These are phyloP conservation scores for Puffinus mauretanicus DNA, from an alignment of 2,113 vertebrate species.

Conservation along the genomic window DNA sequence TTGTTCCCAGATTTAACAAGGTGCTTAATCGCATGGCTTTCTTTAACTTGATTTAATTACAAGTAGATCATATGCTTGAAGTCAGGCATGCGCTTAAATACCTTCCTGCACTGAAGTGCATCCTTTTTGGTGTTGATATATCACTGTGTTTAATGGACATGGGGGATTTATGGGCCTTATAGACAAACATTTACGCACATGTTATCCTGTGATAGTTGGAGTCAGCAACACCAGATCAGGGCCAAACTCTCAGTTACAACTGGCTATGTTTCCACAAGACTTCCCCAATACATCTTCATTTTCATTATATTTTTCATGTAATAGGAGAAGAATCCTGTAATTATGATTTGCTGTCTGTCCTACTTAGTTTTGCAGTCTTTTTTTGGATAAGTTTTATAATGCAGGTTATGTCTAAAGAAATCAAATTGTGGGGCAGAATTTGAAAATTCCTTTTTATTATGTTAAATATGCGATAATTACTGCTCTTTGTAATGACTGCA, in stretches of 20 bases:
- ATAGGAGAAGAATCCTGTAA: neutral
- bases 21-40: neutral
- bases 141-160: neutral
- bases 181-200: neutral
- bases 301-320: neutral
- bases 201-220: neutral
- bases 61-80: neutral
- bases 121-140: neutral
- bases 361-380: neutral
- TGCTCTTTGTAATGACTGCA: neutral
- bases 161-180: neutral
- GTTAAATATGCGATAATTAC: neutral
- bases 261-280: neutral
- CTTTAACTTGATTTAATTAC: constrained; percentile 9
- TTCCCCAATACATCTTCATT: neutral
- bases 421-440: neutral
- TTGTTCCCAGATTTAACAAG: constrained; percentile 48
- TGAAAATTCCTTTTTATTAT: neutral
- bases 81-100: neutral
- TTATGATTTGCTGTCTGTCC: neutral
- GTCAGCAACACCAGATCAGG: neutral
- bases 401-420: neutral
- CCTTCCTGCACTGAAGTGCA: neutral
- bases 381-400: neutral
- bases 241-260: neutral